Percentiles rank a stretch among this genome's conserved stretches.
Evolutionary conservation across 2,797 vertebrate species (phyloP).

Genomic region (Triplophysa yarkandensis): DNA sequence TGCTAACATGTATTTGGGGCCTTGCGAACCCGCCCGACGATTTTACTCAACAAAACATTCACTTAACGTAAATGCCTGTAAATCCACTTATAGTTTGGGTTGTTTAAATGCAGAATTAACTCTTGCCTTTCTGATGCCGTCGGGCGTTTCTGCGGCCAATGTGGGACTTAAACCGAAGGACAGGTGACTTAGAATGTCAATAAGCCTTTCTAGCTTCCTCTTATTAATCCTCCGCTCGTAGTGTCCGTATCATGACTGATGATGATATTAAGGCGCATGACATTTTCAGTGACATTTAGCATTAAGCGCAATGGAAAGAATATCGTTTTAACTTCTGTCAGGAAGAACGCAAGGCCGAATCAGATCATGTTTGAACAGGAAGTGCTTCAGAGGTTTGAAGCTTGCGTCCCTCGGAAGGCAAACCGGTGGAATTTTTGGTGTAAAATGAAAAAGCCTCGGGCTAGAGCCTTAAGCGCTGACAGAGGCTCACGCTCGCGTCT

Average conservation of each 20-base stretch:
- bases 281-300: slow-evolving; percentile 51
- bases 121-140: neutral
- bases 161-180: slow-evolving; percentile 11
- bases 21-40: neutral
- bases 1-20: neutral
- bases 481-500: slow-evolving; percentile 9
- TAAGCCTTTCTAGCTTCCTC: slow-evolving; percentile 16
- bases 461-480: slow-evolving; percentile 37
- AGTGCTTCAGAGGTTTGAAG: neutral
- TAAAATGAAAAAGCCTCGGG: slow-evolving; percentile 26
- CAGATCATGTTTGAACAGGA: slow-evolving; percentile 30
- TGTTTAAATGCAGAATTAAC: slow-evolving; percentile 23
- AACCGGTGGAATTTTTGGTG: neutral
- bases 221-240: slow-evolving; percentile 14
- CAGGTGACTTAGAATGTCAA: slow-evolving; percentile 27
- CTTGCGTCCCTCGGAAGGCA: neutral
- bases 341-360: slow-evolving; percentile 14
- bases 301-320: slow-evolving; percentile 23
- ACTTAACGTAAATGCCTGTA: neutral
- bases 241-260: slow-evolving; percentile 35
- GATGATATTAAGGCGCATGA: slow-evolving; percentile 23
- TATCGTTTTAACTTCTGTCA: slow-evolving; percentile 21
- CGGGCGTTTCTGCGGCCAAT: neutral
- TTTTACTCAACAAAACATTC: neutral
- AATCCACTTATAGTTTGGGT: neutral